Conservation (phyloP, 2,797 vertebrate genomes). For the Arnoldichthys spilopterus region DNA sequence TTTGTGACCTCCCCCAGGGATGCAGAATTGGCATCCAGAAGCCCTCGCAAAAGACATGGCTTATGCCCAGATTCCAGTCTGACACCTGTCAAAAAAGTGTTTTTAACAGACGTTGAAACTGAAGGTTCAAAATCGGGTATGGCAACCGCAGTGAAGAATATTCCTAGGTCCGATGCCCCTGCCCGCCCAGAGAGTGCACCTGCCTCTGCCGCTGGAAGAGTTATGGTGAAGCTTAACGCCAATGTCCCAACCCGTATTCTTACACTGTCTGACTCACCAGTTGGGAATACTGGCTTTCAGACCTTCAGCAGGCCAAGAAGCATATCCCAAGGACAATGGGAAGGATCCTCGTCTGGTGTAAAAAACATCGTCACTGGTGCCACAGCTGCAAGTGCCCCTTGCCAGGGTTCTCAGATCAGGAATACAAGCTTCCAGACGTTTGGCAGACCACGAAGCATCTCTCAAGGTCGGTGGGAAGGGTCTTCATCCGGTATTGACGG, state of each 20-base stretch:
- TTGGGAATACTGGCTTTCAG: slow-evolving; percentile 77
- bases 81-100: slow-evolving; percentile 89
- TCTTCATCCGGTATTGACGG: slow-evolving; percentile 81
- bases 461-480: slow-evolving; percentile 81
- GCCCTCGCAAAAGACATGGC: slow-evolving; percentile 88
- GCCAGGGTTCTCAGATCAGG: slow-evolving; percentile 70
- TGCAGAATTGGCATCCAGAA: slow-evolving; percentile 80
- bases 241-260: slow-evolving; percentile 65
- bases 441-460: slow-evolving; percentile 74
- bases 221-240: slow-evolving; percentile 74
- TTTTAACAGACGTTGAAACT: slow-evolving; percentile 71
- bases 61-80: slow-evolving; percentile 82
- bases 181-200: slow-evolving; percentile 81
- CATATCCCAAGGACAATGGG: slow-evolving; percentile 79
- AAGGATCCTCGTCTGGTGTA: slow-evolving; percentile 79
- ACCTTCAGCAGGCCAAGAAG: slow-evolving; percentile 73
- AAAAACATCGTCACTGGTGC: slow-evolving; percentile 64
- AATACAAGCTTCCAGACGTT: slow-evolving; percentile 78
- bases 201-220: slow-evolving; percentile 75
- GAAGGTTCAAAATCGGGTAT: slow-evolving; percentile 70
- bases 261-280: slow-evolving; percentile 72
- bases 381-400: slow-evolving; percentile 22
- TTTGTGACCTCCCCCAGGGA: slow-evolving; percentile 73
- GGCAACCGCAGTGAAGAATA: slow-evolving; percentile 66
- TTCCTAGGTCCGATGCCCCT: slow-evolving; percentile 71